Conservation (phyloP, 2,113 vertebrate genomes). For the Siniperca chuatsi region DNA sequence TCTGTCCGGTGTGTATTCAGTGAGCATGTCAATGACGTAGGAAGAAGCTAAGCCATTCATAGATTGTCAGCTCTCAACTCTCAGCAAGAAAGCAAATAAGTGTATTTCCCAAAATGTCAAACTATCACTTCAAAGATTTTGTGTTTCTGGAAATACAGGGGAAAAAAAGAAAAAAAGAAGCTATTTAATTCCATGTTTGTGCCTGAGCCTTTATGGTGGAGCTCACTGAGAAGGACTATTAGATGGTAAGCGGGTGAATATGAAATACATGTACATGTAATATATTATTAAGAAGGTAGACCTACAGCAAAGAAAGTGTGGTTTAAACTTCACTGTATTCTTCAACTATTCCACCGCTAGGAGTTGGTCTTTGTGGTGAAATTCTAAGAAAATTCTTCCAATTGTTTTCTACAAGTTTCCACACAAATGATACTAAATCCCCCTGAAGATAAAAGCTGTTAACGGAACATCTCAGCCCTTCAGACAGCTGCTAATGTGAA, state of each 20-base stretch:
- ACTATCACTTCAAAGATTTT: neutral
- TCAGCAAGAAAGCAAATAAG: neutral
- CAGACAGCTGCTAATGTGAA: slow-evolving; percentile 43
- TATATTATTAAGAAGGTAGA: neutral
- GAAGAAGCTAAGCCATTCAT: too few relatives aligned
- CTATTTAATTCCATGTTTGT: neutral
- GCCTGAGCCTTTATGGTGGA: neutral
- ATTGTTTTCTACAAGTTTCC: neutral
- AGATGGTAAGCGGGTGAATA: neutral
- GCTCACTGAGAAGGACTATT: neutral
- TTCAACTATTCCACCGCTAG: neutral
- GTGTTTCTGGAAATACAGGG: neutral
- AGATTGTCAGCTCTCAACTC: too few relatives aligned
- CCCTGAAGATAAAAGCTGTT: slow-evolving; percentile 17
- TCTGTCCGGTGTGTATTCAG: too few relatives aligned
- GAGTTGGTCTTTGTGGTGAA: neutral
- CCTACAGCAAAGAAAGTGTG: neutral
- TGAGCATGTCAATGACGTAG: too few relatives aligned
- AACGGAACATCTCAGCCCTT: slow-evolving; percentile 23
- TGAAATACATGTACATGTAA: neutral
- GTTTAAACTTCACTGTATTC: neutral
- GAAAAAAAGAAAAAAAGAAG: too few relatives aligned
- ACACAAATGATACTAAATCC: neutral
- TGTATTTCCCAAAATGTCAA: neutral
- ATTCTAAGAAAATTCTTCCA: neutral